Evolutionary conservation across 2,797 vertebrate genomes (phyloP), one percentile per base, ranked within the genome.

Genomic region (Hozukius guyotensis): DNA sequence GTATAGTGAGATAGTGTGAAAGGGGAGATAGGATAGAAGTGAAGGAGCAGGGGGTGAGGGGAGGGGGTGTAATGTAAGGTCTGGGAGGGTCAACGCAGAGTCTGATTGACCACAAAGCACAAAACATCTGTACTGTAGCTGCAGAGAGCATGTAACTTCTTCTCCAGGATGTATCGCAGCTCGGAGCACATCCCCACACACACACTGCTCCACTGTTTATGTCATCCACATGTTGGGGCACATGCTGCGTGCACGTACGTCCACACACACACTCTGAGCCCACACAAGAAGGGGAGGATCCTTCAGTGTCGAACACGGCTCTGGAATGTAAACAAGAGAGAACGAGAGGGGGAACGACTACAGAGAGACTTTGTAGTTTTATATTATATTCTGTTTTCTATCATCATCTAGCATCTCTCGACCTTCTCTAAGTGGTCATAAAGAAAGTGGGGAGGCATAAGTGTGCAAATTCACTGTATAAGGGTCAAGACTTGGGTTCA

Each of bases 321-420:
- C 72, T 88, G 94, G 94, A 95, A 95, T 95, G 95, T 95, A 95
- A 95, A 95, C 95, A 94, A 90, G 81, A 25, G 67, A 75, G 89
- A 88, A 82, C 10, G 63, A 86, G 79, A 82, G 79, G 25, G 49
- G 36, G 64, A 64, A 61, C 16, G 22, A 78, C 81, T 46, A 53
- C 73, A 80, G 72, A 77, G 52, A 71, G 73, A 75, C 80, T 57
- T 31, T 67, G 64, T 77, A 10, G 34, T 84, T 84, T 74, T 66
- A 49, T 25, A 24, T 63, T 5, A 6, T 36, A 31, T 65, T 55
- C 0, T 69, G 6, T 64, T 63, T 60, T 73, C 46, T 59, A 6
- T 75, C 14, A 14, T 32, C 65, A 4, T 46, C 34, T 8, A 13
- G 25, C 71, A 1, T 56, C 61, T 20, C 25, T 34, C 5, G 0